Percentiles rank a stretch among this genome's conserved stretches.
Evolutionary conservation across 1,140 invertebrate species (phyloP).

Genomic region (Ylistrum balloti): DNA sequence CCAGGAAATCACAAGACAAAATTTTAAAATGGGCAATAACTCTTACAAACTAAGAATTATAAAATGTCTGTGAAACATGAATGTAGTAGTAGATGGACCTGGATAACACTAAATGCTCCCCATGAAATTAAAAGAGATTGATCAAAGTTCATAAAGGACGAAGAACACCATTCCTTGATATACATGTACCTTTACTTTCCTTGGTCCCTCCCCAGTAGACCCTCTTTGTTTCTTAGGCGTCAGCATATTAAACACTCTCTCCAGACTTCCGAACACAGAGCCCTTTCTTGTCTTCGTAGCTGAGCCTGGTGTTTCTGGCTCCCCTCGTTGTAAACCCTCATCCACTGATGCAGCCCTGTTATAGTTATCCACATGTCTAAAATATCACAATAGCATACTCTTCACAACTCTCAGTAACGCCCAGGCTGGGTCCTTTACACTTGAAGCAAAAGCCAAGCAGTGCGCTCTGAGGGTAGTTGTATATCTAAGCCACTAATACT

Average conservation of each 20-base stretch:
- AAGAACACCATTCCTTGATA: too few relatives aligned
- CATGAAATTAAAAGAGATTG: too few relatives aligned
- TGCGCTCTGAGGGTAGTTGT: conserved; percentile 31
- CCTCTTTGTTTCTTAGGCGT: conserved; percentile 86
- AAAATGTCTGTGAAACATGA: too few relatives aligned
- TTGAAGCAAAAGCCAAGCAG: conserved; percentile 51
- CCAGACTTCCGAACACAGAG: conserved; percentile 87
- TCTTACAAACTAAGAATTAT: too few relatives aligned
- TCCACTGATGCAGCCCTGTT: conserved; percentile 81
- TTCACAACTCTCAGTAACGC: neutral
- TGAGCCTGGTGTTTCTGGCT: conserved; percentile 83
- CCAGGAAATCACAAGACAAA: too few relatives aligned
- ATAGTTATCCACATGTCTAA: conserved; percentile 58
- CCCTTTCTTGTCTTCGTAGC: conserved; percentile 72
- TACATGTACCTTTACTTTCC: conserved; percentile 81
- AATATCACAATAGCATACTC: conserved; percentile 53
- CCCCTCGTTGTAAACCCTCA: conserved; percentile 76
- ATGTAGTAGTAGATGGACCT: too few relatives aligned
- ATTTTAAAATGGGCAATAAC: too few relatives aligned
- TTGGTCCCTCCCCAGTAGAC: conserved; percentile 76
- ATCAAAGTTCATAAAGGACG: too few relatives aligned
- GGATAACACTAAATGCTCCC: too few relatives aligned
- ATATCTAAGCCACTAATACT: neutral
- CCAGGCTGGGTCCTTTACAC: neutral
- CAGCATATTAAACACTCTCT: conserved; percentile 88